Percentiles rank a stretch among this genome's conserved stretches.
Evolutionary conservation across 2,888 invertebrate genomes (phyloP).

Genomic region (Megalurothrips usitatus): DNA sequence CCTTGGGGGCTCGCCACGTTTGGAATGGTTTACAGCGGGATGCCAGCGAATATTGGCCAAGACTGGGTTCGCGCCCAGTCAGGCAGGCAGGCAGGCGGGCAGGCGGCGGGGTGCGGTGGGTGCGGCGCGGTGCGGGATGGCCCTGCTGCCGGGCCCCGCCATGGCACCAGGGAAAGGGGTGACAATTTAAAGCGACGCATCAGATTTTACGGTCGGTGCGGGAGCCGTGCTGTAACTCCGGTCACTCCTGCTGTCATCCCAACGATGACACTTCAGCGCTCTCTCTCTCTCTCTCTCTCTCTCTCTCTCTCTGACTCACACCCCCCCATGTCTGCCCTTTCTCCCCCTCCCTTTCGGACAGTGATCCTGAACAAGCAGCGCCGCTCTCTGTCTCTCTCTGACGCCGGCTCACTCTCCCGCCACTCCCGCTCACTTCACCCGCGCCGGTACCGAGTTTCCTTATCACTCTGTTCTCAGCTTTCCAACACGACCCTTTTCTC

Average conservation of each 20-base stretch:
- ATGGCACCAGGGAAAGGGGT: not conserved
- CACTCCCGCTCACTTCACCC: too few relatives aligned
- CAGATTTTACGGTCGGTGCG: slow-evolving; percentile 6
- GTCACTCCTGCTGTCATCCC: not conserved
- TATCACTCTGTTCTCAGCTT: too few relatives aligned
- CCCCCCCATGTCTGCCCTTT: not conserved
- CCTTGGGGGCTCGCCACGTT: not conserved
- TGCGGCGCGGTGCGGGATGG: not conserved
- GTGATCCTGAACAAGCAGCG: too few relatives aligned
- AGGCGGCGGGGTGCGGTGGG: not conserved
- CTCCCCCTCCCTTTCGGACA: not conserved
- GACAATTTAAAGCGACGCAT: slow-evolving; percentile 1
- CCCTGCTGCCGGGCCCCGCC: too few relatives aligned
- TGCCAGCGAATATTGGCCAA: not conserved
- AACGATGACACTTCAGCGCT: not conserved
- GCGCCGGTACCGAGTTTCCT: too few relatives aligned
- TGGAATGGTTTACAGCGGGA: not conserved
- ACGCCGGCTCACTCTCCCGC: too few relatives aligned
- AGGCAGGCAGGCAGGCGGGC: not conserved
- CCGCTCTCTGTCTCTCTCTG: too few relatives aligned
- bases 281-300: not conserved
- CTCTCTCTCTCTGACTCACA: not conserved
- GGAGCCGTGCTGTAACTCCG: not conserved
- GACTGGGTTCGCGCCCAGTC: not conserved
- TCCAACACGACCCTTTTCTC: too few relatives aligned